A percentile compares a stretch with the other conserved stretches of the same genome.
phyloP scores from a whole-genome alignment of 2,888 invertebrate genomes.

The Tetranychus truncatus region DNA sequence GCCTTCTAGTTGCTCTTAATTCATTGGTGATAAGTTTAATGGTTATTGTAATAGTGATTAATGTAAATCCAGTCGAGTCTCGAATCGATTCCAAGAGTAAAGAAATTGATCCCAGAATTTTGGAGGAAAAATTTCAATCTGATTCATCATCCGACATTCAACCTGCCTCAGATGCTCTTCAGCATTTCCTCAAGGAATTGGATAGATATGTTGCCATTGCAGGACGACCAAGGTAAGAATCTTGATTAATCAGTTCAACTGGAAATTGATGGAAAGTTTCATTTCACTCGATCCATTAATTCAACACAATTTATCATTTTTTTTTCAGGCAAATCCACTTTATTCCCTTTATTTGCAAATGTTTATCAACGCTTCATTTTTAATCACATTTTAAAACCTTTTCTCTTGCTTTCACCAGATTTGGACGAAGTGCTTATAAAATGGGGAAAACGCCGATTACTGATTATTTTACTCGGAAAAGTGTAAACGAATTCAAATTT shows the following conservation, averaged over 20 bases:
- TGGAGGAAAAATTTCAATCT: neutral
- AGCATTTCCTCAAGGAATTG: conserved; percentile 38
- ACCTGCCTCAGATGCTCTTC: conserved; percentile 34
- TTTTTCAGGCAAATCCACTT: too few species aligned
- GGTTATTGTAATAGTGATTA: neutral
- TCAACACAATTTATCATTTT: neutral
- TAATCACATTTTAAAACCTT: too few species aligned
- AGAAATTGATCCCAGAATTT: neutral
- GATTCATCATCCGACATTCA: neutral
- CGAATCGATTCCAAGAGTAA: neutral
- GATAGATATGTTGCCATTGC: conserved; percentile 39
- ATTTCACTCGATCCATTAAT: neutral
- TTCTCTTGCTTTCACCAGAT: neutral
- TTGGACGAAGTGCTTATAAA: neutral
- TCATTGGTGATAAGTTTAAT: neutral
- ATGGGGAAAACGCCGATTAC: neutral
- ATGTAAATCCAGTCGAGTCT: neutral
- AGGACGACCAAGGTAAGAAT: conserved; percentile 38
- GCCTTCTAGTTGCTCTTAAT: too few species aligned
- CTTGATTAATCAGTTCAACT: neutral
- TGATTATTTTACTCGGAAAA: neutral
- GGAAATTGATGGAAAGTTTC: neutral
- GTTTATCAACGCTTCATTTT: too few species aligned
- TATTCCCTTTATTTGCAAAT: too few species aligned
- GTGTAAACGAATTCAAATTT: neutral